These are phyloP conservation scores for Pagrus major DNA, from an alignment of 2,113 vertebrate genomes.

Conservation along the genomic window DNA sequence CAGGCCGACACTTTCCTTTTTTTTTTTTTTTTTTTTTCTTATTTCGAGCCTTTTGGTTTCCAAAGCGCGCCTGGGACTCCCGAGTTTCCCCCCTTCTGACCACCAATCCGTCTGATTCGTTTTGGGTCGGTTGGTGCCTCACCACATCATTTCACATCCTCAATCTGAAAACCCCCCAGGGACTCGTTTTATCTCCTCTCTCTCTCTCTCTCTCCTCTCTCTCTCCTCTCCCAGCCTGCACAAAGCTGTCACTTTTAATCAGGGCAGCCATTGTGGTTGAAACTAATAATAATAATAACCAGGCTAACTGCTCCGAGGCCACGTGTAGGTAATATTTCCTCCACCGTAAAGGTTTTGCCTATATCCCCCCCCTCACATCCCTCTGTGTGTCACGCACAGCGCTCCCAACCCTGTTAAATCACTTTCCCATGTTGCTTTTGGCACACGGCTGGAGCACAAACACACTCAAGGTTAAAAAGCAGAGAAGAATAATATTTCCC, in stretches of 20 bases:
- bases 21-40: conserved; percentile 40
- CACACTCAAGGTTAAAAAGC: conserved; percentile 49
- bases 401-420: conserved; percentile 68
- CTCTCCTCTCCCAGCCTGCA: conserved; percentile 55
- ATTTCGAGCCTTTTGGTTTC: conserved; percentile 69
- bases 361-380: conserved; percentile 42
- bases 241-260: conserved; percentile 70
- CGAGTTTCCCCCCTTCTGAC: conserved; percentile 45
- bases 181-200: conserved; percentile 52
- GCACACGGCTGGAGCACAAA: conserved; percentile 34
- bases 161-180: conserved; percentile 67
- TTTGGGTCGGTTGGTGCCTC: conserved; percentile 65
- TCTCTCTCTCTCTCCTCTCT: conserved; percentile 17
- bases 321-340: conserved; percentile 36
- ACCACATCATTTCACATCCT: conserved; percentile 71
- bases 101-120: conserved; percentile 73
- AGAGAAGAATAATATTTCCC: conserved; percentile 66
- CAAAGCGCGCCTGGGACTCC: conserved; percentile 44
- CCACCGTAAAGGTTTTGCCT: conserved; percentile 33
- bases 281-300: conserved; percentile 59
- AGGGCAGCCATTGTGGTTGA: conserved; percentile 43
- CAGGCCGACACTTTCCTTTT: conserved; percentile 12
- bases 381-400: conserved; percentile 62
- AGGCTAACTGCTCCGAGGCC: conserved; percentile 50
- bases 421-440: conserved; percentile 76